Conservation (phyloP, 53 echinoderm and acorn worm genomes). For the Echinometra lucunter region DNA sequence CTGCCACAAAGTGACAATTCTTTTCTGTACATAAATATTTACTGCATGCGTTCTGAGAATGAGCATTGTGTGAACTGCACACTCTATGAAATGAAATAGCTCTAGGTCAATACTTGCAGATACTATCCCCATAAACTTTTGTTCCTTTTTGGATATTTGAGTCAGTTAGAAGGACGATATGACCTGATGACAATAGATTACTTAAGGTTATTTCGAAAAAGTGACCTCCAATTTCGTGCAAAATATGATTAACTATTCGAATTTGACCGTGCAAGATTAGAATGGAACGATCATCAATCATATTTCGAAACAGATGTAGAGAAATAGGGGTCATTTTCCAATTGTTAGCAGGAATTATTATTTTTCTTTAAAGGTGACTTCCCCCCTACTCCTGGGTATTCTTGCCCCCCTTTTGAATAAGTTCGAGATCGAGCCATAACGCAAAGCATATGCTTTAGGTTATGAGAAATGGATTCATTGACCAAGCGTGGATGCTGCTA, state of each 20-base stretch:
- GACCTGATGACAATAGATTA: too few species aligned
- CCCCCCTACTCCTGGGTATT: background rate
- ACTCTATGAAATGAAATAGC: background rate
- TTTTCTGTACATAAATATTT: background rate
- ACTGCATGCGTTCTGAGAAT: background rate
- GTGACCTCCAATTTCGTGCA: background rate
- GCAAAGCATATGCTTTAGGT: background rate
- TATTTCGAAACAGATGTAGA: background rate
- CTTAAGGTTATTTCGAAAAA: background rate
- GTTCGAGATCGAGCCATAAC: background rate
- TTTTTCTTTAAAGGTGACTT: background rate
- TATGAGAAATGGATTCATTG: background rate
- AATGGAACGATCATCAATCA: conserved; percentile 38
- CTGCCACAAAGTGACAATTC: background rate
- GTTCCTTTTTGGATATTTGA: background rate
- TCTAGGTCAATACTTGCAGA: background rate
- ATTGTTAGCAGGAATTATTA: background rate
- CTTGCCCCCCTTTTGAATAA: conserved; percentile 1
- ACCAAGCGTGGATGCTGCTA: background rate
- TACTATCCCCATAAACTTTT: background rate
- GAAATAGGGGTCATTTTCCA: background rate
- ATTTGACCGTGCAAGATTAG: background rate
- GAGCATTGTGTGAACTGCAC: background rate
- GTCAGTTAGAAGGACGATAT: background rate
- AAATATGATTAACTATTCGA: conserved; percentile 13